phyloP scores from a whole-genome alignment of 2,797 vertebrate species.

The Platalea minor region DNA sequence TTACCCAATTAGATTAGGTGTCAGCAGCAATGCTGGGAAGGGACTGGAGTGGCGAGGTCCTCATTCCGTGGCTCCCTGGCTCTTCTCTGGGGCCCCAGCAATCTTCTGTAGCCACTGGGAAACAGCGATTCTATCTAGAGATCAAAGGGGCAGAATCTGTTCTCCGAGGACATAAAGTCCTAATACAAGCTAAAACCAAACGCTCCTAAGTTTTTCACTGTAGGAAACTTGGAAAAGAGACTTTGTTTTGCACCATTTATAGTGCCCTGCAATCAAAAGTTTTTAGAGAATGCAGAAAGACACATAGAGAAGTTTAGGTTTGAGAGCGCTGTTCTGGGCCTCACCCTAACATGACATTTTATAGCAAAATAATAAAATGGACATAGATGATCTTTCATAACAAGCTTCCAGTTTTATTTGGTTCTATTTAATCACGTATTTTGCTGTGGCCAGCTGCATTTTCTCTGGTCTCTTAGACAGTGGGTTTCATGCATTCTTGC shows the following conservation, averaged over 20 bases:
- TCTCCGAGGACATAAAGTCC: not conserved
- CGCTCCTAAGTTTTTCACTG: slow-evolving; percentile 6
- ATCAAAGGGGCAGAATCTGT: slow-evolving; percentile 34
- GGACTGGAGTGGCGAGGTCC: not conserved
- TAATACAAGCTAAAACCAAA: slow-evolving; percentile 5
- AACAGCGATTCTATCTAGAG: slow-evolving; percentile 4
- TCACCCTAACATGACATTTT: not conserved
- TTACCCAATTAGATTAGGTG: not conserved
- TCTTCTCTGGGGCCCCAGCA: not conserved
- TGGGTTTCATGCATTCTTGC: slow-evolving; percentile 56
- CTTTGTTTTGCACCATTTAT: slow-evolving; percentile 16
- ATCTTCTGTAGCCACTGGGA: not conserved
- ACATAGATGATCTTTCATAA: not conserved
- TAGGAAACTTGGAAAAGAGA: slow-evolving; percentile 39
- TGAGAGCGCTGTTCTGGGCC: not conserved
- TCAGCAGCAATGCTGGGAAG: not conserved
- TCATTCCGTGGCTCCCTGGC: not conserved
- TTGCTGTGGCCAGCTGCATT: not conserved
- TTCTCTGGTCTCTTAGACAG: slow-evolving; percentile 22
- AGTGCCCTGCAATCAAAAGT: not conserved
- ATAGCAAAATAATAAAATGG: not conserved
- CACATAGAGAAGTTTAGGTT: not conserved
- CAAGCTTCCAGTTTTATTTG: slow-evolving; percentile 19
- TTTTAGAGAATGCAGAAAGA: not conserved
- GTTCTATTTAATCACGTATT: not conserved